Evolutionary conservation across 1,140 invertebrate species (phyloP).

Genomic region (Pinna nobilis): DNA sequence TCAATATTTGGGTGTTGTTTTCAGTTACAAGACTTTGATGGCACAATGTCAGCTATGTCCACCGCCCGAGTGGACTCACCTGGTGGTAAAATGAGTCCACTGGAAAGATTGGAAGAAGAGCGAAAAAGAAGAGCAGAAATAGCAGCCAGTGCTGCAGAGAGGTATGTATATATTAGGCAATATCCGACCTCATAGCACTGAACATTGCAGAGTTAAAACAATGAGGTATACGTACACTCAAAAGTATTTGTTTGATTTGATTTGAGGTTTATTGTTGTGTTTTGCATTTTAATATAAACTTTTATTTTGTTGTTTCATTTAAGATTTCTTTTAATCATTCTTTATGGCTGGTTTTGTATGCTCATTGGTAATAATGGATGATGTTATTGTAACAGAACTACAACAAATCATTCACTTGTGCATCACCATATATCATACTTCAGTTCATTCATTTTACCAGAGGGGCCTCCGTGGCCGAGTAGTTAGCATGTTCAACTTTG

Average conservation of each 20-base stretch:
- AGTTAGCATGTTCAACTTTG: too few relatives aligned
- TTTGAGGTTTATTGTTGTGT: not conserved
- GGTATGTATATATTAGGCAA: constrained; percentile 44
- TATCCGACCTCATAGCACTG: not conserved
- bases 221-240: too few relatives aligned
- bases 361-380: too few relatives aligned
- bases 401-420: too few relatives aligned
- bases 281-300: not conserved
- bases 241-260: too few relatives aligned
- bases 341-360: not conserved
- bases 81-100: constrained; percentile 58
- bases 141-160: constrained; percentile 66
- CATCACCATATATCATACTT: too few relatives aligned
- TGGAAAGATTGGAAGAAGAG: constrained; percentile 56
- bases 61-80: constrained; percentile 64
- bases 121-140: constrained; percentile 63
- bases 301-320: not conserved
- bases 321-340: not conserved
- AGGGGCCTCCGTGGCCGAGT: too few relatives aligned
- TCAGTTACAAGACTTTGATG: constrained; percentile 64
- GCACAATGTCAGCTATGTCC: constrained; percentile 68
- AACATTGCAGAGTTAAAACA: too few relatives aligned
- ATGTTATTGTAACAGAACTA: too few relatives aligned
- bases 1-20: not conserved
- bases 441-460: too few relatives aligned